Conservation (phyloP, 1,140 invertebrate species). For the Calliphora vicina region DNA sequence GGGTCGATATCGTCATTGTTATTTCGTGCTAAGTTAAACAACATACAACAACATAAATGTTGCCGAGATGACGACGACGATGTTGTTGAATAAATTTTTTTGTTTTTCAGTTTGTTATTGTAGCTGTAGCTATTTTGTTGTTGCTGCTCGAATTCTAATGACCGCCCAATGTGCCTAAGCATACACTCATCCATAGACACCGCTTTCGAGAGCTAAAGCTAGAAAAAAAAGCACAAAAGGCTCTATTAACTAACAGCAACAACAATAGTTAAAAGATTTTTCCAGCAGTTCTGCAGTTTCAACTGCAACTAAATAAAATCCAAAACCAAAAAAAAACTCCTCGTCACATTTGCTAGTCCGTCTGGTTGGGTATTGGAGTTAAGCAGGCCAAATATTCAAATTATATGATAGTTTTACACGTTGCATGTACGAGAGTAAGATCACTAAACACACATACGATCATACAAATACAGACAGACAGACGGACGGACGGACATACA, state of each 20-base stretch:
- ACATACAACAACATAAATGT: slow-evolving; percentile 1
- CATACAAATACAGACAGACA: not conserved
- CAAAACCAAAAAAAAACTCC: not conserved
- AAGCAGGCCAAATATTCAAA: slow-evolving; percentile 54
- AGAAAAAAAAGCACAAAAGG: not conserved
- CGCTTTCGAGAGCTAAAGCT: not conserved
- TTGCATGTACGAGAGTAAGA: slow-evolving; percentile 3
- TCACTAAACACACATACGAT: slow-evolving; percentile 8
- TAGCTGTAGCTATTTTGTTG: not conserved
- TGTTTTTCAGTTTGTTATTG: not conserved
- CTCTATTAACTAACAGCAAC: not conserved
- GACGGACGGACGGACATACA: not conserved
- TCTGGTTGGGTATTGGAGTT: not conserved
- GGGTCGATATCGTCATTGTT: slow-evolving; percentile 35
- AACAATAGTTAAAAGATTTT: not conserved
- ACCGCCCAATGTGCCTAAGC: slow-evolving; percentile 63
- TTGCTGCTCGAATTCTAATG: slow-evolving; percentile 57
- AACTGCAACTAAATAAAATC: too few species aligned
- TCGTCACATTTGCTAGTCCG: slow-evolving; percentile 14
- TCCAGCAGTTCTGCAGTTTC: not conserved
- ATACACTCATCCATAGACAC: slow-evolving; percentile 56
- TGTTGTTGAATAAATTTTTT: not conserved
- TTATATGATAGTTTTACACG: slow-evolving; percentile 43
- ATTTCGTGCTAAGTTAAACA: not conserved
- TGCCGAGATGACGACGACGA: slow-evolving; percentile 17